A percentile compares a stretch with the other conserved stretches of the same genome.
Evolutionary conservation across 1,140 invertebrate genomes (phyloP).

Genomic region (Lamellibrachia luymesi): DNA sequence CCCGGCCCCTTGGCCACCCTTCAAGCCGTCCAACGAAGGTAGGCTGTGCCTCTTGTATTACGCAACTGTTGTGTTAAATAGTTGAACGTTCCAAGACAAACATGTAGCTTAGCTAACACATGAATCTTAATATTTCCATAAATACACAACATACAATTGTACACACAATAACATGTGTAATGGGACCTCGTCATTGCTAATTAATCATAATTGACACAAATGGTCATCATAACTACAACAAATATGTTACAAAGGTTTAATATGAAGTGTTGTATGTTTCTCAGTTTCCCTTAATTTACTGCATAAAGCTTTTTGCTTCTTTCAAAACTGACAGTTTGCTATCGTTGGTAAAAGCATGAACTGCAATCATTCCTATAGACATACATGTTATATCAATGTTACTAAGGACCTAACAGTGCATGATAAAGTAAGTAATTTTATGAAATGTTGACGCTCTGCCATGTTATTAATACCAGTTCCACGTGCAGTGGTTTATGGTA

Average conservation of each 20-base stretch:
- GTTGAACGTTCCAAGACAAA: not conserved
- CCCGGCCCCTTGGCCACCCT: slow-evolving; percentile 48
- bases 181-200: too few species aligned
- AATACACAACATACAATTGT: too few species aligned
- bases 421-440: not conserved
- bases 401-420: not conserved
- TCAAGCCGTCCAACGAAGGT: slow-evolving; percentile 48
- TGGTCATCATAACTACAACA: too few species aligned
- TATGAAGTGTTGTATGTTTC: not conserved
- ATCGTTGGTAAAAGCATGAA: not conserved
- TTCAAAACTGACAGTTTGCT: not conserved
- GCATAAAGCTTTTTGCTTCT: not conserved
- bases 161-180: too few species aligned
- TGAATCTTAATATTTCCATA: too few species aligned
- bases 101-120: too few species aligned
- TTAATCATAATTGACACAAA: too few species aligned
- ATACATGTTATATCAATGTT: not conserved
- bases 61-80: not conserved
- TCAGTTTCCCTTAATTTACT: not conserved
- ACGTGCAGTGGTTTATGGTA: not conserved
- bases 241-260: not conserved
- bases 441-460: not conserved
- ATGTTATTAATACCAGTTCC: not conserved
- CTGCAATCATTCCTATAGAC: not conserved
- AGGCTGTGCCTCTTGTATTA: slow-evolving; percentile 19